Base-by-base conservation (phyloP, 2,113 vertebrate species). In the Triplophysa rosa region DNA sequence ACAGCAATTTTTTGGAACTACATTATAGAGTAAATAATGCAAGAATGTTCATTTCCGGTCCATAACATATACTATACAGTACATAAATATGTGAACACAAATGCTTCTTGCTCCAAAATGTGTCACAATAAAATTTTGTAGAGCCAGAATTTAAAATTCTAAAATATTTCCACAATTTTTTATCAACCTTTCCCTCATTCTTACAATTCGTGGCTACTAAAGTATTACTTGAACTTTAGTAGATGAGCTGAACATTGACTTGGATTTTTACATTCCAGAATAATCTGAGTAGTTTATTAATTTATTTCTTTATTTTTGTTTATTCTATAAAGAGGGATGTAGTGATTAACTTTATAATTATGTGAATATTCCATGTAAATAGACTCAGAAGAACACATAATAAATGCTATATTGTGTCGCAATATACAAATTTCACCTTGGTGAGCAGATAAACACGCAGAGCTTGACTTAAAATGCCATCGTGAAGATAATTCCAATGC, bases 391-490 rank as follows among this genome's bases (percentile, higher is more conserved):
- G 56, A 74, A 21, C 42, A 45, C 12, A 45, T 45, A 45, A 37
- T 47, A 26, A 52, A 64, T 42, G 42, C 59, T 21, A 78, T 77
- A 40, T 67, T 1, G 40, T 78, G 84, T 78, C 68, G 78, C 78
- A 59, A 83, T 80, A 78, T 83, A 29, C 74, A 47, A 65, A 64
- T 80, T 82, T 82, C 68, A 66, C 80, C 77, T 66, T 72, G 78
- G 81, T 83, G 69, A 74, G 73, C 71, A 80, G 58, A 71, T 79
- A 40, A 77, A 77, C 26, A 58, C 73, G 67, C 56, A 69, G 45
- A 47, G 23, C 12, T 67, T 23, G 40, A 47, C 14, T 67, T 47
- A 47, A 16, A 11, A n/a, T 16, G 54, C 69, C 8, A n/a, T 0
- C 54, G 1, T 2, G 8, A 16, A 17, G 26, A 70, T 52, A 56